Conservation (phyloP, 2,888 invertebrate genomes). For the Plutella xylostella region DNA sequence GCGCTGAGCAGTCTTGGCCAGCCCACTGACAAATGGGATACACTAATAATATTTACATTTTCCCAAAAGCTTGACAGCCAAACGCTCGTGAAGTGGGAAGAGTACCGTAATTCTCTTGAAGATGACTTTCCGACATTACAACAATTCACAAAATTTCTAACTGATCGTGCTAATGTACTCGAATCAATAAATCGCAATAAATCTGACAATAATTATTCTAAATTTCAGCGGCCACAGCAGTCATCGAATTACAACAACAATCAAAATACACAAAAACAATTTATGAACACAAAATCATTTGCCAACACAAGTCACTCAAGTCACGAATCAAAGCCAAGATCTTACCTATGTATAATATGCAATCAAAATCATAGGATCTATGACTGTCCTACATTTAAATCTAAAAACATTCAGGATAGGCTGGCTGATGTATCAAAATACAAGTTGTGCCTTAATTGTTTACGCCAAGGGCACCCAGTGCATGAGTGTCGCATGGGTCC, state of each 20-base stretch:
- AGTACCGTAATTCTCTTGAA: slow-evolving; percentile 7
- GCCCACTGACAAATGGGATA: slow-evolving; percentile 18
- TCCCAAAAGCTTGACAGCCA: not conserved
- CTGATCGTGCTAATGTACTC: slow-evolving; percentile 11
- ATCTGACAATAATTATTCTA: too few relatives aligned
- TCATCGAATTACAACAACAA: not conserved
- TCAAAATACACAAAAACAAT: too few relatives aligned
- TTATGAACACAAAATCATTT: not conserved
- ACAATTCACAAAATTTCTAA: slow-evolving; percentile 10
- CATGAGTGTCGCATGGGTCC: not conserved
- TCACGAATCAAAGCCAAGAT: too few relatives aligned
- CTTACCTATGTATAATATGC: too few relatives aligned
- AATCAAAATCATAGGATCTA: slow-evolving; percentile 7
- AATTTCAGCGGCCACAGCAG: too few relatives aligned
- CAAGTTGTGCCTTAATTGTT: slow-evolving; percentile 10
- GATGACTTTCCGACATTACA: slow-evolving; percentile 3
- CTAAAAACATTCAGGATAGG: slow-evolving; percentile 7
- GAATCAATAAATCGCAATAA: slow-evolving; percentile 1
- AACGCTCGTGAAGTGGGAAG: slow-evolving; percentile 10
- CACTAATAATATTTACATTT: slow-evolving; percentile 8
- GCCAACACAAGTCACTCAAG: not conserved
- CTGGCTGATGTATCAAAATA: not conserved
- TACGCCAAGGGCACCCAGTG: not conserved
- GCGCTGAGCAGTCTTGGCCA: slow-evolving; percentile 17
- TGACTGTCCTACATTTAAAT: slow-evolving; percentile 10